phyloP scores from a whole-genome alignment of 2,797 vertebrate species.

The Protosalanx chinensis region DNA sequence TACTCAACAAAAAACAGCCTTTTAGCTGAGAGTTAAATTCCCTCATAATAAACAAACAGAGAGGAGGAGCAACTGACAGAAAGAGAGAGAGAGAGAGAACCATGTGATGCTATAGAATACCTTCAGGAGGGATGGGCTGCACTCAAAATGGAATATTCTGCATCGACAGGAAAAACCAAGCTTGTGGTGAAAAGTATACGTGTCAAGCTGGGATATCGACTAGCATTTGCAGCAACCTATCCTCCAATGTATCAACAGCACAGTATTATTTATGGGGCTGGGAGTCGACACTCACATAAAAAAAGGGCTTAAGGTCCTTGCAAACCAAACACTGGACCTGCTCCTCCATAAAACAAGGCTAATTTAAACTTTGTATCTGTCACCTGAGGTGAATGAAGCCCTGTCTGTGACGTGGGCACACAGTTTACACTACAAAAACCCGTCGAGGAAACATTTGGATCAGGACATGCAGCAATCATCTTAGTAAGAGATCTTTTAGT shows the following conservation, averaged over 20 bases:
- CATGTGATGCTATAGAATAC: constrained; percentile 2
- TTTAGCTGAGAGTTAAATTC: background rate
- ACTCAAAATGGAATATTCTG: background rate
- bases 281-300: background rate
- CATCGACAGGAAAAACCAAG: background rate
- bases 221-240: background rate
- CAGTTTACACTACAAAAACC: background rate
- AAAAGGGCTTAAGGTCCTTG: background rate
- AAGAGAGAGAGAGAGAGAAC: too few relatives aligned
- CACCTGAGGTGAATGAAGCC: background rate
- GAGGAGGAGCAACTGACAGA: too few relatives aligned
- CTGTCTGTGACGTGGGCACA: background rate
- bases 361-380: background rate
- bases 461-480: background rate
- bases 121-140: background rate
- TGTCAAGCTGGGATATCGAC: background rate
- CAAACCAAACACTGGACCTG: background rate
- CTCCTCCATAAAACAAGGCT: background rate
- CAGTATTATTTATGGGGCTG: background rate
- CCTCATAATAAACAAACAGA: constrained; percentile 5
- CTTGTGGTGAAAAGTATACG: background rate
- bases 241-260: background rate
- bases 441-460: background rate
- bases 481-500: background rate
- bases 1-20: background rate